Conservation (phyloP, 30 jellyfish, hydroid and myxozoan species). For the Aurelia aurita region DNA sequence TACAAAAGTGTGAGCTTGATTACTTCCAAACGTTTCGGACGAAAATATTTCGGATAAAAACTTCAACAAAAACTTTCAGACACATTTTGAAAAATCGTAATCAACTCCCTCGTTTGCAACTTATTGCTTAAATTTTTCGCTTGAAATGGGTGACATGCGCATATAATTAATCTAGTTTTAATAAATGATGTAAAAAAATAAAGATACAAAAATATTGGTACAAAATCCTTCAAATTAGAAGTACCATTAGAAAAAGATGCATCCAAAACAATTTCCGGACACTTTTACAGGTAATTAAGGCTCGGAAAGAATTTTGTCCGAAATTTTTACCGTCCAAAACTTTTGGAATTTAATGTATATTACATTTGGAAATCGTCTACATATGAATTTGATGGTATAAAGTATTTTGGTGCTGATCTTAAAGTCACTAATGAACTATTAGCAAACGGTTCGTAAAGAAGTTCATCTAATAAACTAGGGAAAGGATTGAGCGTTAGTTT, state of each 20-base stretch:
- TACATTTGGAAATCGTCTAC: slow-evolving; percentile 48
- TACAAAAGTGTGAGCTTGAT: too few species aligned
- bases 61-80: too few species aligned
- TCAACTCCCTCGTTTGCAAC: too few species aligned
- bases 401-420: slow-evolving; percentile 82
- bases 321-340: neutral
- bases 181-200: neutral
- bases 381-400: slow-evolving; percentile 78
- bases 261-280: too few species aligned
- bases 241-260: too few species aligned
- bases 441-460: slow-evolving; percentile 76
- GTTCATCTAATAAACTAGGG: slow-evolving; percentile 77
- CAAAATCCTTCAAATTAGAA: too few species aligned
- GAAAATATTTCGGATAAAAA: too few species aligned
- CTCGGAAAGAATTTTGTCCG: neutral
- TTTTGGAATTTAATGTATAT: neutral
- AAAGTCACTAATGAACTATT: slow-evolving; percentile 71
- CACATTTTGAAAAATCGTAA: too few species aligned
- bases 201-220: neutral
- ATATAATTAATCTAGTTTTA: too few species aligned
- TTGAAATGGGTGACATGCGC: too few species aligned
- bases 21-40: too few species aligned
- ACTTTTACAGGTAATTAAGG: neutral
- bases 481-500: slow-evolving; percentile 83
- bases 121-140: too few species aligned